Evolutionary conservation across 2,113 vertebrate genomes (phyloP).

Genomic region (Felis chaus): DNA sequence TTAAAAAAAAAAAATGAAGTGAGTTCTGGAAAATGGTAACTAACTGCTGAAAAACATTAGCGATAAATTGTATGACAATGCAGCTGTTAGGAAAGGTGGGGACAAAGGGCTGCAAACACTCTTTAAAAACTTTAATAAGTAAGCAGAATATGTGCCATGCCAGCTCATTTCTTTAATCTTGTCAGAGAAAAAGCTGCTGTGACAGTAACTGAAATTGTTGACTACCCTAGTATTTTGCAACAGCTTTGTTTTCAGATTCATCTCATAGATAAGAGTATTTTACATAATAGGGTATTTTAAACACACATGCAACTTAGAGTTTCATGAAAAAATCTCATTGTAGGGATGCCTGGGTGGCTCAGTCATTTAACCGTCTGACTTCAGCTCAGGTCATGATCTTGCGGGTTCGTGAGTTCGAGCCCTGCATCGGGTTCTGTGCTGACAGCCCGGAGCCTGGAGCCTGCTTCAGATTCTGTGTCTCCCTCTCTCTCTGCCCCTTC

Average conservation of each 20-base stretch:
- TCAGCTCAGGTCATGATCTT: no score
- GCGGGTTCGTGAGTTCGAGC: no score
- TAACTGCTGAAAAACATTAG: background rate
- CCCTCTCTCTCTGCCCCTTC: no score
- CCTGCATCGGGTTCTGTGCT: no score
- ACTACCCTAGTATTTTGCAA: constrained; percentile 5
- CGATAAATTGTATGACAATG: background rate
- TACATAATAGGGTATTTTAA: constrained; percentile 18
- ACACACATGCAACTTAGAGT: background rate
- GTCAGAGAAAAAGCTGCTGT: constrained; percentile 27
- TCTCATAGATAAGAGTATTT: background rate
- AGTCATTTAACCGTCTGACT: no score
- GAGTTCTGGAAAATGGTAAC: background rate
- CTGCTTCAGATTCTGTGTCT: no score
- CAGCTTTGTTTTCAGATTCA: background rate
- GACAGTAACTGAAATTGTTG: background rate
- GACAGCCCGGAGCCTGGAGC: no score
- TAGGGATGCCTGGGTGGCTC: background rate
- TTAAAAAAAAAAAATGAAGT: background rate
- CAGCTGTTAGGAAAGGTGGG: background rate
- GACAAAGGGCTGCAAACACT: background rate
- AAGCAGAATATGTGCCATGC: background rate
- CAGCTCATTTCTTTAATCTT: constrained; percentile 29
- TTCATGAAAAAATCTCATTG: background rate
- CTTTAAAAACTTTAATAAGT: background rate